Evolutionary conservation across 2,797 vertebrate genomes (phyloP).

Genomic region (Pangasius larnaudii): DNA sequence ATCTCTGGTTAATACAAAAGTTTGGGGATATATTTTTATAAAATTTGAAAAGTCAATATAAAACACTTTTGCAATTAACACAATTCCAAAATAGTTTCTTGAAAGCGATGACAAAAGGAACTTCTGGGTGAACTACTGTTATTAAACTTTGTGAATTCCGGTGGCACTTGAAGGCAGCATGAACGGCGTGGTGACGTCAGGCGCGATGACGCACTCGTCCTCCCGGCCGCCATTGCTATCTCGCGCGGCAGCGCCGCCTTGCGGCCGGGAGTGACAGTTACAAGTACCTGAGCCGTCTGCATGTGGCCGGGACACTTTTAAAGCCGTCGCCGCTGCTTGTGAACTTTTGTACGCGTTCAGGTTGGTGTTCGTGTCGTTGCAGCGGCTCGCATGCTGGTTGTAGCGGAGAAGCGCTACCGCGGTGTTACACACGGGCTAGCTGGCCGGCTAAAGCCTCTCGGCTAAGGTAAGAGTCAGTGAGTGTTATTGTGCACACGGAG

Average conservation of each 20-base stretch:
- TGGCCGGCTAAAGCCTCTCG: conserved; percentile 21
- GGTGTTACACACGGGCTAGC: conserved; percentile 23
- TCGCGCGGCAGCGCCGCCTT: conserved; percentile 46
- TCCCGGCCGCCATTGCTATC: conserved; percentile 15
- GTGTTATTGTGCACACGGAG: conserved; percentile 10
- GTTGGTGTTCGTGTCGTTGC: conserved; percentile 12
- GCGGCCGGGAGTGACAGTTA: conserved; percentile 35
- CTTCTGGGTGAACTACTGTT: too few species aligned
- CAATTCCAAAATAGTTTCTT: too few species aligned
- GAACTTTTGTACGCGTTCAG: conserved; percentile 11
- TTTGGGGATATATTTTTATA: too few species aligned
- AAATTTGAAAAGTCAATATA: too few species aligned
- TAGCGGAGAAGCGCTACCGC: conserved; percentile 27
- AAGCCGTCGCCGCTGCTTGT: conserved; percentile 33
- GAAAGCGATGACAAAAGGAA: too few species aligned
- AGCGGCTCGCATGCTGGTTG: conserved; percentile 31
- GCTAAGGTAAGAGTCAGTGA: conserved; percentile 31
- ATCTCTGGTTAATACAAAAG: too few species aligned
- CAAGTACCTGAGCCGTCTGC: conserved; percentile 48
- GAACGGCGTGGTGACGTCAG: not conserved
- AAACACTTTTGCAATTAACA: too few species aligned
- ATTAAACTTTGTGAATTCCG: too few species aligned
- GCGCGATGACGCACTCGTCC: conserved; percentile 48
- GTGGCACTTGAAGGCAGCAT: not conserved
- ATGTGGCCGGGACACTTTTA: conserved; percentile 58